Conservation (phyloP, 1,140 invertebrate species). For the Tyrophagus putrescentiae region DNA sequence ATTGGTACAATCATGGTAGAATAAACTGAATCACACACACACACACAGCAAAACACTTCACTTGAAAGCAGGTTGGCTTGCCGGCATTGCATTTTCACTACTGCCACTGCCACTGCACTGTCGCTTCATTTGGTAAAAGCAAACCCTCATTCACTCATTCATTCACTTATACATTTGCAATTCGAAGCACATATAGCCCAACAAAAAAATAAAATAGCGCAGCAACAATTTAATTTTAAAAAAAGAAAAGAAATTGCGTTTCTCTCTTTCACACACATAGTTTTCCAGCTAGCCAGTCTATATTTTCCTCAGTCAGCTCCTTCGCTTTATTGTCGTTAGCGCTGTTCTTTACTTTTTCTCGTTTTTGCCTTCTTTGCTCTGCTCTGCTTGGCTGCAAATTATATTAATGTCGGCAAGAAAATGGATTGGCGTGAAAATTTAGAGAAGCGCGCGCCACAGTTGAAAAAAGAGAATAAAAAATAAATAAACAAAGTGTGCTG, state of each 20-base stretch:
- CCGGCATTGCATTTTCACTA: neutral
- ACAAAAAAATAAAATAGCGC: neutral
- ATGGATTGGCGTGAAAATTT: conserved; percentile 13
- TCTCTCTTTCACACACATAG: too few relatives aligned
- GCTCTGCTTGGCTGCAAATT: neutral
- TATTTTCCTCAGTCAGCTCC: too few relatives aligned
- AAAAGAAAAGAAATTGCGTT: too few relatives aligned
- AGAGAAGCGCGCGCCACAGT: too few relatives aligned
- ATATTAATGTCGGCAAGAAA: conserved; percentile 12
- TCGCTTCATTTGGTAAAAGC: neutral
- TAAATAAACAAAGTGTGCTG: conserved; percentile 13
- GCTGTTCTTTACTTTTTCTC: too few relatives aligned
- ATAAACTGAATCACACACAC: too few relatives aligned
- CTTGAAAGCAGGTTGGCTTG: neutral
- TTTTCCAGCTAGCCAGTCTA: too few relatives aligned
- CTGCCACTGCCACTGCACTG: neutral
- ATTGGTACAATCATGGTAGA: too few relatives aligned
- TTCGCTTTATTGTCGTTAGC: too few relatives aligned
- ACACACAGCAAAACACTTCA: neutral
- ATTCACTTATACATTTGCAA: conserved; percentile 7
- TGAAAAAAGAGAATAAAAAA: too few relatives aligned
- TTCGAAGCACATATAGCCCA: neutral
- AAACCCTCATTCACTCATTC: neutral
- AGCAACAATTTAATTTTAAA: conserved; percentile 12
- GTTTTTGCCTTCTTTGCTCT: neutral